Base-by-base conservation (phyloP, 2,797 vertebrate genomes). In the Euthynnus affinis region DNA sequence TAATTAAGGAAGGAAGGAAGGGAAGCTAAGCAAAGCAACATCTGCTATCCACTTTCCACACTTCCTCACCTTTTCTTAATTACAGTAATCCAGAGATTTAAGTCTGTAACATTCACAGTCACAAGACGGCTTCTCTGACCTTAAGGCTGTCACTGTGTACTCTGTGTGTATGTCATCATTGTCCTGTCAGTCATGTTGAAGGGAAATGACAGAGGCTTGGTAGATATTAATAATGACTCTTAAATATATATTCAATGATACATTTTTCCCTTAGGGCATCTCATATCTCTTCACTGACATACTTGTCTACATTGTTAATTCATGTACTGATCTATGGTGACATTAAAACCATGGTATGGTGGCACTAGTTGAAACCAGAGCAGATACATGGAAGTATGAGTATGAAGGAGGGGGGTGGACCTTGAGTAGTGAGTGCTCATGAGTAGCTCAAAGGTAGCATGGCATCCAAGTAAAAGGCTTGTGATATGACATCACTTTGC, bases 231-330 rank as follows among this genome's bases (percentile, higher is more conserved):
- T 51, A 40, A 76, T 52, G 32, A 65, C 48, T 65, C 51, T 64
- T 71, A 62, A 84, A 85, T 72, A 46, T 25, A 40, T 34, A 37
- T 77, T 81, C 25, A 29, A 27, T 53, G 69, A 77, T 71, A 42
- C 20, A 6, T 44, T 42, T 48, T 42, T 5, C 37, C 83, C 69
- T 44, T 61, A 10, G 37, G 60, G 18, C 7, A 0, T 52, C 64
- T 74, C 1, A 3, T 56, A 17, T 63, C 46, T 71, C 57, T 59
- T 46, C 18, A 17, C 57, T 69, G 75, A 72, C 76, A 59, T 60
- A 52, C 73, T 64, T 56, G 71, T 79, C 74, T 5, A 44, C 20
- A 53, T 4, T 37, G 53, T 64, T 78, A 32, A 64, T 51, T 48
- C 34, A 17, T 46, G 25, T 56, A 49, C 37, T 79, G 69, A 88